Evolutionary conservation across 2,888 invertebrate genomes (phyloP).

Genomic region (Pomacea canaliculata): DNA sequence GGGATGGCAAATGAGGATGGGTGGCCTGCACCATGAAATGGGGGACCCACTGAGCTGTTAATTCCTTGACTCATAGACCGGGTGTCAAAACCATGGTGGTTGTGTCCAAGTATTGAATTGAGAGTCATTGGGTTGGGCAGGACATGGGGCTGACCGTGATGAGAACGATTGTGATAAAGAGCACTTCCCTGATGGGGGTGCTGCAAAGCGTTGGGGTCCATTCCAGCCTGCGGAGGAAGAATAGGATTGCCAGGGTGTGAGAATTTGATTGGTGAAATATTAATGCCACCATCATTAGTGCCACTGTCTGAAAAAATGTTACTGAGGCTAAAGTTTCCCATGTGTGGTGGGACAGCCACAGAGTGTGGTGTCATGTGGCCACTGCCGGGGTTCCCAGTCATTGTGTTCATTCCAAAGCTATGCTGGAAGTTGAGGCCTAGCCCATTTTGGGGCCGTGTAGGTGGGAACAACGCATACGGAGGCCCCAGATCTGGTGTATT

Average conservation of each 20-base stretch:
- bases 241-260: slow-evolving; percentile 60
- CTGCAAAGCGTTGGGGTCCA: slow-evolving; percentile 60
- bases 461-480: slow-evolving; percentile 57
- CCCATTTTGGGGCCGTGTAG: slow-evolving; percentile 61
- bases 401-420: slow-evolving; percentile 62
- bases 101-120: slow-evolving; percentile 67
- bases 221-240: slow-evolving; percentile 50
- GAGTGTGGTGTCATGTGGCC: slow-evolving; percentile 57
- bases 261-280: slow-evolving; percentile 68
- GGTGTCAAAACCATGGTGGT: slow-evolving; percentile 67
- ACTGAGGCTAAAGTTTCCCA: slow-evolving; percentile 66
- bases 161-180: slow-evolving; percentile 61
- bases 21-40: slow-evolving; percentile 63
- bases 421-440: slow-evolving; percentile 65
- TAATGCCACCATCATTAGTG: slow-evolving; percentile 54
- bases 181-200: slow-evolving; percentile 56
- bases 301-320: slow-evolving; percentile 61
- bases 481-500: slow-evolving; percentile 52
- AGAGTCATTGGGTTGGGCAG: slow-evolving; percentile 66
- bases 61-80: slow-evolving; percentile 55
- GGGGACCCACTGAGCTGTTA: slow-evolving; percentile 61
- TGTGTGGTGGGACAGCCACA: slow-evolving; percentile 56
- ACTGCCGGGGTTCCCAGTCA: slow-evolving; percentile 55
- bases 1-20: slow-evolving; percentile 64
- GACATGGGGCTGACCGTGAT: slow-evolving; percentile 57